Evolutionary conservation across 1,140 invertebrate species (phyloP).

Genomic region (Megalopta genalis): DNA sequence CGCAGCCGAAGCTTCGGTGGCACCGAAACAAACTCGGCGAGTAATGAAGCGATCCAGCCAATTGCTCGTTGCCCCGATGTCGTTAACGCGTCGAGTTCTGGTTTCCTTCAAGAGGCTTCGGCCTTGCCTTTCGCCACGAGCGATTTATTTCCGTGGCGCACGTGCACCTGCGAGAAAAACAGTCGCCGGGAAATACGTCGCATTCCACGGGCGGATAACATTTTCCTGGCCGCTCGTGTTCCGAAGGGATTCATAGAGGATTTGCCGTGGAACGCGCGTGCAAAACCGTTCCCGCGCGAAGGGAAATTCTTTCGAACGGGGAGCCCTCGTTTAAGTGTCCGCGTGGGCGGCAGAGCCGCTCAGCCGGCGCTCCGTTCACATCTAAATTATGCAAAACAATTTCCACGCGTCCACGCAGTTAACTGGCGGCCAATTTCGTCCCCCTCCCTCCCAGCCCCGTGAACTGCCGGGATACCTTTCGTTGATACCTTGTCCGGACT

Average conservation of each 20-base stretch:
- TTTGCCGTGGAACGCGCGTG: background rate
- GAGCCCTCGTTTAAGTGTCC: background rate
- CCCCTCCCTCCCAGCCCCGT: no score
- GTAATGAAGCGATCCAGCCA: background rate
- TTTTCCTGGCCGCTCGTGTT: constrained; percentile 40
- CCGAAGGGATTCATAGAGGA: constrained; percentile 38
- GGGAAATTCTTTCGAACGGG: constrained; percentile 28
- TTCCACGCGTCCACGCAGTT: constrained; percentile 1
- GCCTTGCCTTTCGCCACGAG: constrained; percentile 43
- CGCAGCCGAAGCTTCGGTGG: no score
- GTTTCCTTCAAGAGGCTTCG: constrained; percentile 27
- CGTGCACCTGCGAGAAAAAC: constrained; percentile 53
- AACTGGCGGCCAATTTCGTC: constrained; percentile 1
- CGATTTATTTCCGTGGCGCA: constrained; percentile 51
- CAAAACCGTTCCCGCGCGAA: background rate
- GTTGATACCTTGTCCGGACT: no score
- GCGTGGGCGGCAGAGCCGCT: background rate
- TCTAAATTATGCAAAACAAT: constrained; percentile 42
- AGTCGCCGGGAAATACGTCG: constrained; percentile 33
- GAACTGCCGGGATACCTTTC: constrained; percentile 7
- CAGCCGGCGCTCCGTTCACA: no score
- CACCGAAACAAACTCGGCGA: background rate
- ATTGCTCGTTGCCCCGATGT: background rate
- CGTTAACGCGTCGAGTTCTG: constrained; percentile 40
- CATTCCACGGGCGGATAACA: constrained; percentile 47